Evolutionary conservation across 2,113 vertebrate species (phyloP).

Genomic region (Pavo muticus): DNA sequence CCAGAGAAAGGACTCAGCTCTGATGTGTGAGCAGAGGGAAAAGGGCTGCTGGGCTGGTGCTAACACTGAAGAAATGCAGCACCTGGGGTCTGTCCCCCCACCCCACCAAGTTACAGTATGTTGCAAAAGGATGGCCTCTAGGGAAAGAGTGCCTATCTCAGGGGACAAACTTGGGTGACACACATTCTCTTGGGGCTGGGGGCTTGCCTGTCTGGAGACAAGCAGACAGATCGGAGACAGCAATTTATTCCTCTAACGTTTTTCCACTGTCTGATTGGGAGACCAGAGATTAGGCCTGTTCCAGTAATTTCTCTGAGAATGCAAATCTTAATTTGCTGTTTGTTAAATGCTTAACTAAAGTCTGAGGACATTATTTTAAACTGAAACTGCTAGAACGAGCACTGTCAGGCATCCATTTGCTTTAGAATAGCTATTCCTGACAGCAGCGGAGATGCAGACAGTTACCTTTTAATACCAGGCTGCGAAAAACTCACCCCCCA

Average conservation of each 20-base stretch:
- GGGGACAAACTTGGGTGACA: not conserved
- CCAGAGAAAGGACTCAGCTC: not conserved
- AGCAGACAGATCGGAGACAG: not conserved
- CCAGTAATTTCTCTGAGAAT: conserved; percentile 43
- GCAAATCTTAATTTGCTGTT: conserved; percentile 65
- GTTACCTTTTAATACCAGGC: conserved; percentile 69
- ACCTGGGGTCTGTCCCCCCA: not conserved
- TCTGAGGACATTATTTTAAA: conserved; percentile 64
- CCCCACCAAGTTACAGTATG: not conserved
- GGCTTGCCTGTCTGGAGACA: not conserved
- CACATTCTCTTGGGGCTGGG: not conserved
- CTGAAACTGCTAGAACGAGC: conserved; percentile 34
- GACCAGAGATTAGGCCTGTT: conserved; percentile 37
- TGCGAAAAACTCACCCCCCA: conserved; percentile 56
- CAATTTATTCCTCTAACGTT: conserved; percentile 19
- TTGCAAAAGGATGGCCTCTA: not conserved
- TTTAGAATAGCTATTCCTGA: conserved; percentile 67
- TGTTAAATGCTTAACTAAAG: conserved; percentile 55
- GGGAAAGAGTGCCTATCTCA: not conserved
- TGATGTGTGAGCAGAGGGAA: not conserved
- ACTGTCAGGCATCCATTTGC: conserved; percentile 71
- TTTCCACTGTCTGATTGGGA: conserved; percentile 41
- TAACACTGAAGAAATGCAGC: not conserved
- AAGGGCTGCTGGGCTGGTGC: not conserved
- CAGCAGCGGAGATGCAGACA: conserved; percentile 35